These are phyloP conservation scores for Aleiodes leptofemur DNA, from an alignment of 2,888 invertebrate genomes.

Conservation along the genomic window DNA sequence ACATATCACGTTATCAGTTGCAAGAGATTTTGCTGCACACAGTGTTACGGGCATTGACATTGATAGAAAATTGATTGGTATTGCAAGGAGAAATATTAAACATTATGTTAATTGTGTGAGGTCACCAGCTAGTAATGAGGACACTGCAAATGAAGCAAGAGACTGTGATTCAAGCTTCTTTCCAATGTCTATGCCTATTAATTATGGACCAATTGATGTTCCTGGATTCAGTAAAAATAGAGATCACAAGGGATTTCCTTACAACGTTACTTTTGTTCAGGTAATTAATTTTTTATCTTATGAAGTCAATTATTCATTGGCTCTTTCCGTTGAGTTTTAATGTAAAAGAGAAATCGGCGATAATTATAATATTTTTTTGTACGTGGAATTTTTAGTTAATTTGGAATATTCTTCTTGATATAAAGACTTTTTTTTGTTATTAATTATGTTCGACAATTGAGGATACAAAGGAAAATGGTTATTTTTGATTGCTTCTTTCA, in stretches of 20 bases:
- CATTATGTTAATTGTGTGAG: slow-evolving; percentile 79
- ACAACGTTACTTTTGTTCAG: slow-evolving; percentile 92
- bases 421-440: too few relatives aligned
- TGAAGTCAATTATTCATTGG: slow-evolving; percentile 30
- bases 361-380: too few relatives aligned
- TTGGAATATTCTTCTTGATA: too few relatives aligned
- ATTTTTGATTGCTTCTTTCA: too few relatives aligned
- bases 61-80: slow-evolving; percentile 88
- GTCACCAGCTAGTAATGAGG: slow-evolving; percentile 71
- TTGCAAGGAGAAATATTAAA: slow-evolving; percentile 84
- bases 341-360: too few relatives aligned
- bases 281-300: slow-evolving; percentile 76
- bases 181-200: slow-evolving; percentile 92
- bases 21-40: slow-evolving; percentile 88
- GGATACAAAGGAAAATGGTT: too few relatives aligned
- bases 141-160: slow-evolving; percentile 52
- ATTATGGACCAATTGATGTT: slow-evolving; percentile 88
- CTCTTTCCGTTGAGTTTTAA: background rate
- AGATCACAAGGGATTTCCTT: slow-evolving; percentile 84
- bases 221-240: slow-evolving; percentile 75
- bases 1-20: slow-evolving; percentile 93
- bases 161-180: slow-evolving; percentile 78
- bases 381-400: too few relatives aligned
- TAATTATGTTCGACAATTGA: too few relatives aligned
- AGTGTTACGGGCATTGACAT: slow-evolving; percentile 96